These are phyloP conservation scores for Drosophila trichaetosa DNA, from an alignment of 2,888 invertebrate species.

Conservation along the genomic window DNA sequence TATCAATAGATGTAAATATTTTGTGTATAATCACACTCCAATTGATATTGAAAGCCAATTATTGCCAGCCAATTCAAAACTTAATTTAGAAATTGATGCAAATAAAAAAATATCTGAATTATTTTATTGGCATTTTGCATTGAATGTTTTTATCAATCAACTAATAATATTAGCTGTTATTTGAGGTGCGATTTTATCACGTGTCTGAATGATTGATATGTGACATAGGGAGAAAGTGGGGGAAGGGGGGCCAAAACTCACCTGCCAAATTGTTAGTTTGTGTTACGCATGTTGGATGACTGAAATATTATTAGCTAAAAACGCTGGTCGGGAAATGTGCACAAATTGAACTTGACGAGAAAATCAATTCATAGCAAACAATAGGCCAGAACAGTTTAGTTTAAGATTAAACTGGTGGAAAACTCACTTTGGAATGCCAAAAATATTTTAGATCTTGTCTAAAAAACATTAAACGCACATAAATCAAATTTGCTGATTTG, in stretches of 20 bases:
- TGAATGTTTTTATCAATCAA: background rate
- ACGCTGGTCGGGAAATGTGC: background rate
- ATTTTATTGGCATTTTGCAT: background rate
- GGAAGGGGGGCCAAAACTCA: background rate
- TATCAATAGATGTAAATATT: background rate
- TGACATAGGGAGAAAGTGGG: no score
- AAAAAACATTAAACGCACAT: background rate
- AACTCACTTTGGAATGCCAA: background rate
- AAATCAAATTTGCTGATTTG: background rate
- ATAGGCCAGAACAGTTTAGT: background rate
- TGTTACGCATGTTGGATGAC: slow-evolving; percentile 1
- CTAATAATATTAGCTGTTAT: background rate
- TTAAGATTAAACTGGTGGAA: background rate
- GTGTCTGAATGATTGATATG: slow-evolving; percentile 42
- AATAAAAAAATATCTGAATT: no score
- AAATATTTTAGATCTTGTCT: background rate
- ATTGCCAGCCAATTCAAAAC: background rate
- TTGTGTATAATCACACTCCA: background rate
- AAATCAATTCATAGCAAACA: background rate
- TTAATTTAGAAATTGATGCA: background rate
- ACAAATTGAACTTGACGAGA: background rate
- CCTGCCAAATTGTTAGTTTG: slow-evolving; percentile 11
- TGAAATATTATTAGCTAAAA: background rate
- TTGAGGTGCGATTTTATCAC: slow-evolving; percentile 2
- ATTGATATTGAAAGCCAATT: background rate